A percentile compares a stretch with the other conserved stretches of the same genome.
These are phyloP conservation scores for Cyrtonyx montezumae DNA, from an alignment of 2,113 vertebrate species.

Conservation along the genomic window DNA sequence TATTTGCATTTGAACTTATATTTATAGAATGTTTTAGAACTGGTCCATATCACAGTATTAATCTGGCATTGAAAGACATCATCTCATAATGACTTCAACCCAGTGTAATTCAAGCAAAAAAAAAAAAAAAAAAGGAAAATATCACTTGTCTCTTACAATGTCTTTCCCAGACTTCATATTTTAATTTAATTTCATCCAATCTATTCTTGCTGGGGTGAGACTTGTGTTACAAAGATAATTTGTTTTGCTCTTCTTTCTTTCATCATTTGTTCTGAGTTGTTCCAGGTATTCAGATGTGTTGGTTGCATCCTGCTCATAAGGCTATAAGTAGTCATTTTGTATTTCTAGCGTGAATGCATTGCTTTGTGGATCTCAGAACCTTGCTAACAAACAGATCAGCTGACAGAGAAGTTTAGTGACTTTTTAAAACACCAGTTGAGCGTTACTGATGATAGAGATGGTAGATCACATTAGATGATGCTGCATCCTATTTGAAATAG, in stretches of 20 bases:
- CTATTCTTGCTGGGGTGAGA: background rate
- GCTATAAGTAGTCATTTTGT: background rate
- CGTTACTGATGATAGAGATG: background rate
- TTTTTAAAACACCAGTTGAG: no score
- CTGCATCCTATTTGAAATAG: background rate
- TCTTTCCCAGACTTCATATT: background rate
- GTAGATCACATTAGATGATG: background rate
- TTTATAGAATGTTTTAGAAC: background rate
- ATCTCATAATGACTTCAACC: background rate
- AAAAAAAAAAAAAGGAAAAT: fast-evolving
- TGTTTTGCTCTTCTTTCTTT: background rate
- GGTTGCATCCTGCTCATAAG: background rate
- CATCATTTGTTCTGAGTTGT: background rate
- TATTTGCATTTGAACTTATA: background rate
- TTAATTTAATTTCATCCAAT: background rate
- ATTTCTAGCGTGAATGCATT: fast-evolving
- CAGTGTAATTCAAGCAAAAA: background rate
- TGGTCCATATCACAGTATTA: background rate
- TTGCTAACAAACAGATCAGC: background rate
- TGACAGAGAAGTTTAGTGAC: background rate
- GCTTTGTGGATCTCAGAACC: background rate
- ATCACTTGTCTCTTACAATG: background rate
- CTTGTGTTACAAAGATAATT: background rate
- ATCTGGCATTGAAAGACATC: background rate
- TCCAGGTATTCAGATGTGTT: background rate